These are phyloP conservation scores for Oxygymnocypris stewartii DNA, from an alignment of 2,113 vertebrate genomes.

Conservation along the genomic window DNA sequence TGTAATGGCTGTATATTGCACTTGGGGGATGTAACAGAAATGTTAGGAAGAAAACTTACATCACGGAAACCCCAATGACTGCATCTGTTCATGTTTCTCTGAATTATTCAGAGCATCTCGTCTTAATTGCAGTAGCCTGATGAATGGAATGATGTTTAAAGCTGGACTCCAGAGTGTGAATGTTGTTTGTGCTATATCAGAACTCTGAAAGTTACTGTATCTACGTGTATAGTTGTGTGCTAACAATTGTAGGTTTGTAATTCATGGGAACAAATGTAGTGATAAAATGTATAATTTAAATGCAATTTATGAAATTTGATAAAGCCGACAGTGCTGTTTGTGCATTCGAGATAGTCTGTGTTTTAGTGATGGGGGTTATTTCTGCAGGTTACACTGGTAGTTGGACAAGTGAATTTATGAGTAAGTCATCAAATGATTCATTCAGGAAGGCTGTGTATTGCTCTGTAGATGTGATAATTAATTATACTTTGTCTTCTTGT, in stretches of 20 bases:
- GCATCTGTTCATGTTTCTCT: conserved; percentile 51
- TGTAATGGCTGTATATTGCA: neutral
- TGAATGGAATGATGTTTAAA: conserved; percentile 44
- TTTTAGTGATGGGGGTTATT: neutral
- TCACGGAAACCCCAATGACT: neutral
- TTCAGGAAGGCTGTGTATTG: neutral
- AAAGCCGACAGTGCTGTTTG: neutral
- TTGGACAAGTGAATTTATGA: neutral
- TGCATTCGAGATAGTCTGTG: neutral
- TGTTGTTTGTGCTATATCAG: conserved; percentile 27
- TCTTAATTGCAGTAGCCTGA: conserved; percentile 62
- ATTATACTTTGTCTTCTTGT: neutral
- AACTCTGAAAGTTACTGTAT: neutral
- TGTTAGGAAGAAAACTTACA: neutral
- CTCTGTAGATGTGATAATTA: neutral
- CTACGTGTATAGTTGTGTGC: neutral
- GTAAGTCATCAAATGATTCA: neutral
- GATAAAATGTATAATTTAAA: neutral
- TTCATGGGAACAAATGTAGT: neutral
- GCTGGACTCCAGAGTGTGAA: conserved; percentile 28
- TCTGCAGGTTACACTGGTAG: neutral
- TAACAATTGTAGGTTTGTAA: neutral
- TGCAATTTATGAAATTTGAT: neutral
- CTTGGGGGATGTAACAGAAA: neutral
- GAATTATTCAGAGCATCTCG: conserved; percentile 72